Conservation (phyloP, 2,888 invertebrate species). For the Ceriagrion tenellum region DNA sequence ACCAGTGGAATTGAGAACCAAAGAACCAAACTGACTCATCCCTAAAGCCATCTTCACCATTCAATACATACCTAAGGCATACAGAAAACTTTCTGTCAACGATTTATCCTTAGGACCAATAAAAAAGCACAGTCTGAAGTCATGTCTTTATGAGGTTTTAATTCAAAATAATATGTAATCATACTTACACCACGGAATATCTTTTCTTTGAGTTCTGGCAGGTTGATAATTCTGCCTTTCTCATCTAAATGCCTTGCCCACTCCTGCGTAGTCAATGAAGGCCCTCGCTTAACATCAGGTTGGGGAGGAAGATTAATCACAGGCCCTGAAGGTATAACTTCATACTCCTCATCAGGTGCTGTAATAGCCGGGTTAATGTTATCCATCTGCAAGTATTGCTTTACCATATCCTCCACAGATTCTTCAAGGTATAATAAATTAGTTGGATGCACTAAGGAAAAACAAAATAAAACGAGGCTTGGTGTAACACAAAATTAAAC, state of each 20-base stretch:
- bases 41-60: too few species aligned
- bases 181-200: slow-evolving; percentile 93
- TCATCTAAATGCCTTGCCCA: slow-evolving; percentile 91
- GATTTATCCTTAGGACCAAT: too few species aligned
- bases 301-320: slow-evolving; percentile 84
- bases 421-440: slow-evolving; percentile 82
- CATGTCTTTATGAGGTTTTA: too few species aligned
- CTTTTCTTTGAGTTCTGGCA: slow-evolving; percentile 88
- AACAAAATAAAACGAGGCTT: slow-evolving; percentile 34
- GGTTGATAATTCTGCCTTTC: slow-evolving; percentile 89
- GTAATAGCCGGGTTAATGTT: slow-evolving; percentile 69
- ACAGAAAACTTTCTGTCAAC: too few species aligned
- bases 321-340: slow-evolving; percentile 83
- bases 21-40: too few species aligned
- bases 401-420: slow-evolving; percentile 79
- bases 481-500: neutral
- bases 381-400: slow-evolving; percentile 72
- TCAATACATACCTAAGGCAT: too few species aligned
- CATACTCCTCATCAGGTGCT: slow-evolving; percentile 85
- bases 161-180: too few species aligned
- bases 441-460: slow-evolving; percentile 81
- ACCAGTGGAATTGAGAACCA: too few species aligned
- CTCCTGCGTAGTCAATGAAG: slow-evolving; percentile 86
- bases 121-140: too few species aligned
- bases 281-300: slow-evolving; percentile 85